Conservation (phyloP, 2,888 invertebrate genomes). For the Drosophila hamatofila region DNA sequence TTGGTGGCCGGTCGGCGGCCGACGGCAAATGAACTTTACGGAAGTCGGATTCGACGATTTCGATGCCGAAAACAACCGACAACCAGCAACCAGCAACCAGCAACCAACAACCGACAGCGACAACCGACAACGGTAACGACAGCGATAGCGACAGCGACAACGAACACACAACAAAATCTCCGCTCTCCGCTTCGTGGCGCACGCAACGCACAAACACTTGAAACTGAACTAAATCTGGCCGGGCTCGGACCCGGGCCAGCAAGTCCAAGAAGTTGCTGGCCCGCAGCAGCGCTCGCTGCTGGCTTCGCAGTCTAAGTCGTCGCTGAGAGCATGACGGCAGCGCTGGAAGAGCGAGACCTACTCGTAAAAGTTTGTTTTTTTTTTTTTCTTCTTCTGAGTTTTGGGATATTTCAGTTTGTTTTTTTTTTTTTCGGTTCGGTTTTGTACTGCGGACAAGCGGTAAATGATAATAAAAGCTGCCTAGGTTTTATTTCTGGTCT, state of each 20-base stretch:
- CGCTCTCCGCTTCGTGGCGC: constrained; percentile 81
- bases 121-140: constrained; percentile 36
- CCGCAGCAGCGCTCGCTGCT: constrained; percentile 61
- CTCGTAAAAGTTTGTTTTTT: constrained; percentile 38
- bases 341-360: constrained; percentile 64
- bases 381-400: constrained; percentile 25
- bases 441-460: constrained; percentile 71
- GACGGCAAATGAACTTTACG: constrained; percentile 75
- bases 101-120: constrained; percentile 31
- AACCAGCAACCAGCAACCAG: constrained; percentile 41
- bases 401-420: constrained; percentile 18
- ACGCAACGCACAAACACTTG: constrained; percentile 85
- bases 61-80: constrained; percentile 46
- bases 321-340: constrained; percentile 63
- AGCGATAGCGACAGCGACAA: constrained; percentile 10
- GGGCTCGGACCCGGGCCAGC: constrained; percentile 80
- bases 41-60: constrained; percentile 64
- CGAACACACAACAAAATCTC: constrained; percentile 55
- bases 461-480: constrained; percentile 81
- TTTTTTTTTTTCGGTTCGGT: constrained; percentile 25
- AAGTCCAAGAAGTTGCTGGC: constrained; percentile 84
- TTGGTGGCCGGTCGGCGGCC: constrained; percentile 49
- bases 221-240: constrained; percentile 84
- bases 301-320: constrained; percentile 46
- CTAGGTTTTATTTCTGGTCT: constrained; percentile 56